Percentiles rank a stretch among this genome's conserved stretches.
Evolutionary conservation across 2,113 vertebrate genomes (phyloP).

Genomic region (Hyperoodon ampullatus): DNA sequence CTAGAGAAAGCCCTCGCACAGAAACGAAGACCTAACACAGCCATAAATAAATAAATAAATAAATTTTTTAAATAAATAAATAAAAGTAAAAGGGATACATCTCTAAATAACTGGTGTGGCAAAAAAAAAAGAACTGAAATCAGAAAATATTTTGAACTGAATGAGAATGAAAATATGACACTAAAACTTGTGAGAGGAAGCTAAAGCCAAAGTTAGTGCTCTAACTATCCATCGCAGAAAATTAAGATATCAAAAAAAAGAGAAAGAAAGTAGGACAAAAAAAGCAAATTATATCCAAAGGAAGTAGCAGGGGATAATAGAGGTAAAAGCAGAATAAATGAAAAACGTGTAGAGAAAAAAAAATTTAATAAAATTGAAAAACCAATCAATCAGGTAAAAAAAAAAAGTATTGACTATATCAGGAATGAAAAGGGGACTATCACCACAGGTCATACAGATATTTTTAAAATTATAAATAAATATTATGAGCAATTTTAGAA

Average conservation of each 20-base stretch:
- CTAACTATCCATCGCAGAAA: not conserved
- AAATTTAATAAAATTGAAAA: not conserved
- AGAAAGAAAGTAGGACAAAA: not conserved
- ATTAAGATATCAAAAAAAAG: not conserved
- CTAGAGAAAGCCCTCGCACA: too few species aligned
- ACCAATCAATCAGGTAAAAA: not conserved
- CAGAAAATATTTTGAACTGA: not conserved
- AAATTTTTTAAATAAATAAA: too few species aligned
- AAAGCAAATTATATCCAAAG: not conserved
- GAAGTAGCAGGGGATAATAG: too few species aligned
- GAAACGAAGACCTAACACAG: too few species aligned
- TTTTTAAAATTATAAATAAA: not conserved
- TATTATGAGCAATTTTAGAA: not conserved
- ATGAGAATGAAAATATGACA: not conserved
- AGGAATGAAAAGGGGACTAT: not conserved
- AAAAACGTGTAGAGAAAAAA: not conserved
- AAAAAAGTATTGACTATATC: not conserved
- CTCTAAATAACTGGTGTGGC: not conserved
- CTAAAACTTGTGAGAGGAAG: not conserved
- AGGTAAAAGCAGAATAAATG: not conserved
- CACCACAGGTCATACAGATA: not conserved
- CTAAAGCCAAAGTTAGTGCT: not conserved
- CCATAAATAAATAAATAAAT: too few species aligned
- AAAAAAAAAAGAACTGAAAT: not conserved
- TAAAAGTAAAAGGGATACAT: not conserved